Percentiles rank a stretch among this genome's conserved stretches.
phyloP scores from a whole-genome alignment of 2,113 vertebrate species.

The Penelope pileata region DNA sequence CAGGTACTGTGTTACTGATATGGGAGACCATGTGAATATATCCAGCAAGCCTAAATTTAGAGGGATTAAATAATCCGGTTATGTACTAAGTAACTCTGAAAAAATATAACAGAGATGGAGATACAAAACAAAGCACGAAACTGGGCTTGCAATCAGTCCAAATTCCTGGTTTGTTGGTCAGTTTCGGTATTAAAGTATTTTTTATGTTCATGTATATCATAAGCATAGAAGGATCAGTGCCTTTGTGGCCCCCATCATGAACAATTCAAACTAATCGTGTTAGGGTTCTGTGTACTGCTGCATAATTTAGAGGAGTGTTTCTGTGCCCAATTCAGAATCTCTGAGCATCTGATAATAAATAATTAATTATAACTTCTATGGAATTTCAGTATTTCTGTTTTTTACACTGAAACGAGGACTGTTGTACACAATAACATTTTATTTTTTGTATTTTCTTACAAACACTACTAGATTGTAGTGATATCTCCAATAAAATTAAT shows the following conservation, averaged over 20 bases:
- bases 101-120: background rate
- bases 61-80: background rate
- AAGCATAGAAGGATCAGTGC: background rate
- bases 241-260: background rate
- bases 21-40: rapidly evolving
- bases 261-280: background rate
- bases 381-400: background rate
- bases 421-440: background rate
- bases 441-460: background rate
- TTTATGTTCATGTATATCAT: background rate
- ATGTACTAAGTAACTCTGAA: background rate
- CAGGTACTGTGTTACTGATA: background rate
- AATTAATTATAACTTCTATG: background rate
- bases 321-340: background rate
- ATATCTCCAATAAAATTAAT: rapidly evolving
- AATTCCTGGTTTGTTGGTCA: background rate
- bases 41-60: background rate
- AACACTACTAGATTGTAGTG: background rate
- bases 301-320: background rate
- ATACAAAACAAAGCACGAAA: background rate
- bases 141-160: background rate
- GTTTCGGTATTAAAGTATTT: background rate
- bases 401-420: background rate
- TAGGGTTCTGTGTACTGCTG: background rate
- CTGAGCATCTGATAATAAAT: background rate